Conservation (phyloP, 2,888 invertebrate species). For the Chromoteleia sp. region DNA sequence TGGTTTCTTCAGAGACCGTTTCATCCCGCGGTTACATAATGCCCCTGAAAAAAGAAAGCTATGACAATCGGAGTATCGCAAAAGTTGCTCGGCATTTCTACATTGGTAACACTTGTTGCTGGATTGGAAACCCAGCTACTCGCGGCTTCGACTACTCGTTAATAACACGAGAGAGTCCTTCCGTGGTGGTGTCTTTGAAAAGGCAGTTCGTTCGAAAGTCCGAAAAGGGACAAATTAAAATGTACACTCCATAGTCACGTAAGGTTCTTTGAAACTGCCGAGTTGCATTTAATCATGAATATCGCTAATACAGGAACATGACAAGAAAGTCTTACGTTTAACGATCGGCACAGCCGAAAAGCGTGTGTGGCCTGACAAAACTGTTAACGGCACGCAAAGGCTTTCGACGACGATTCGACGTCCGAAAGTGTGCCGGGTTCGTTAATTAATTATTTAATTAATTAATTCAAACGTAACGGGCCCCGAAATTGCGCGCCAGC, state of each 20-base stretch:
- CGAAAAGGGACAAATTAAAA: slow-evolving; percentile 26
- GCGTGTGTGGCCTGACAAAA: slow-evolving; percentile 58
- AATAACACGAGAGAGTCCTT: too few species aligned
- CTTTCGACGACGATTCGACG: neutral
- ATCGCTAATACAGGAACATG: slow-evolving; percentile 32
- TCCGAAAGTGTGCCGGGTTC: neutral
- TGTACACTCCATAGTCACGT: slow-evolving; percentile 46
- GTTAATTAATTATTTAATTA: slow-evolving; percentile 1
- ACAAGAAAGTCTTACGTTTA: slow-evolving; percentile 34
- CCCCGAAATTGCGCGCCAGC: too few species aligned
- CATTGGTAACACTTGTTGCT: too few species aligned
- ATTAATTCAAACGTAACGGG: too few species aligned
- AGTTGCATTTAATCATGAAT: slow-evolving; percentile 38
- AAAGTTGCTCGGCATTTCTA: too few species aligned
- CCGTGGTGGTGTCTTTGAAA: too few species aligned
- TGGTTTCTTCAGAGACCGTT: too few species aligned
- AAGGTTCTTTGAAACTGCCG: slow-evolving; percentile 49
- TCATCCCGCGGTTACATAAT: too few species aligned
- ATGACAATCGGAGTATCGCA: too few species aligned
- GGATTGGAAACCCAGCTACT: too few species aligned
- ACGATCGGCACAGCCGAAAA: slow-evolving; percentile 42
- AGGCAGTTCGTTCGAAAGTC: neutral
- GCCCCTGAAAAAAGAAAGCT: too few species aligned
- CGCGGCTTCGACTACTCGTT: too few species aligned
- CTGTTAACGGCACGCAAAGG: slow-evolving; percentile 10